phyloP scores from a whole-genome alignment of 1,140 invertebrate species.

The Eurosta solidaginis region DNA sequence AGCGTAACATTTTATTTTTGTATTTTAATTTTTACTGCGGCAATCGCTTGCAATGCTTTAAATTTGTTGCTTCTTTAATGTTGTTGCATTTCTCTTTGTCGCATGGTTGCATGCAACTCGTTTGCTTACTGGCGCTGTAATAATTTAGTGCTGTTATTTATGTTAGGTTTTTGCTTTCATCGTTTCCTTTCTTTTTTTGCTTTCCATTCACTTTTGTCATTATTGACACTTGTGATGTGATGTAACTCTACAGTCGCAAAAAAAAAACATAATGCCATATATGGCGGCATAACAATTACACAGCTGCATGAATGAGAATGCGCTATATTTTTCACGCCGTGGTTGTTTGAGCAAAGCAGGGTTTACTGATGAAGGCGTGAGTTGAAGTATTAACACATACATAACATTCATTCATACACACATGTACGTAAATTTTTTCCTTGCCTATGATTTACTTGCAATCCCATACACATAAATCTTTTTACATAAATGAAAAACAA shows the following conservation, averaged over 20 bases:
- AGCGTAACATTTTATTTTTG: neutral
- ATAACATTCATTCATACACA: too few relatives aligned
- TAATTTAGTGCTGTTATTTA: constrained; percentile 3
- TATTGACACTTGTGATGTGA: constrained; percentile 15
- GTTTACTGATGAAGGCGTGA: too few relatives aligned
- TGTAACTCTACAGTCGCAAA: neutral
- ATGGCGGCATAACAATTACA: neutral
- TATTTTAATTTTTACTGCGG: neutral
- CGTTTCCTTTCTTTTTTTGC: neutral
- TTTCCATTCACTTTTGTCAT: constrained; percentile 9
- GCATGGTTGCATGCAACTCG: neutral
- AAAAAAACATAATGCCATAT: neutral
- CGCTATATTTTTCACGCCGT: neutral
- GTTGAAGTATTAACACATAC: too few relatives aligned
- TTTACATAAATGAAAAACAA: neutral
- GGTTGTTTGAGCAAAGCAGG: neutral
- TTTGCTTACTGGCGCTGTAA: neutral
- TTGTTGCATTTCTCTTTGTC: neutral
- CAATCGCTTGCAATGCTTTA: too few relatives aligned
- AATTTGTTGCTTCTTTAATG: neutral
- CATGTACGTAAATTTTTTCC: too few relatives aligned
- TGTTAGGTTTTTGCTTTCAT: neutral
- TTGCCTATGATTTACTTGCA: too few relatives aligned
- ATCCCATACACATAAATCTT: neutral
- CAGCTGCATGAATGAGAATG: neutral